Conservation (phyloP, 2,888 invertebrate genomes). For the Isotomurus palustris region DNA sequence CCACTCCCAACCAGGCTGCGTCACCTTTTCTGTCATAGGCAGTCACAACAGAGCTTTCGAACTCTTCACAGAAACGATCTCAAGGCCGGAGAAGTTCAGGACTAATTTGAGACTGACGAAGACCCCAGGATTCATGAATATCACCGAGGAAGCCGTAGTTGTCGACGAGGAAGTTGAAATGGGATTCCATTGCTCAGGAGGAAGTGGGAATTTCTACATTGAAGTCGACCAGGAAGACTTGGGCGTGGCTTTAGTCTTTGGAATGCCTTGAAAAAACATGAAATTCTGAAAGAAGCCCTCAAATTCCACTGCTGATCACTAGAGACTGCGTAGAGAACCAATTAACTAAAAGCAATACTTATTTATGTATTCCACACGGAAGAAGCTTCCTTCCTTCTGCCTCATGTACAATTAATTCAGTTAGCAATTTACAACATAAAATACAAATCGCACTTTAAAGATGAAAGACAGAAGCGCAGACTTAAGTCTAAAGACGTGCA, state of each 20-base stretch:
- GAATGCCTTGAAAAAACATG: conserved; percentile 19
- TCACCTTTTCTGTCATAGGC: conserved; percentile 31
- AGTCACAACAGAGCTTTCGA: conserved; percentile 33
- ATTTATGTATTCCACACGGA: too few relatives aligned
- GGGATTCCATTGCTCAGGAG: conserved; percentile 34
- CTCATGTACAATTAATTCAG: too few relatives aligned
- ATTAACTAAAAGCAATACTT: too few relatives aligned
- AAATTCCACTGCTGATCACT: too few relatives aligned
- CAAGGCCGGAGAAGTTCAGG: conserved; percentile 21
- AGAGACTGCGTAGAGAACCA: too few relatives aligned
- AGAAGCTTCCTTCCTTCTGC: too few relatives aligned
- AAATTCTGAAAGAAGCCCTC: background rate
- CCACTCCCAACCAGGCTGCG: conserved; percentile 35
- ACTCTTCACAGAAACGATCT: conserved; percentile 29
- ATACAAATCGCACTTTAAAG: too few relatives aligned
- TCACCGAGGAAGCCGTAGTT: conserved; percentile 21
- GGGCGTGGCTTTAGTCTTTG: conserved; percentile 21
- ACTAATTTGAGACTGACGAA: conserved; percentile 25
- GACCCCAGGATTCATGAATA: conserved; percentile 30
- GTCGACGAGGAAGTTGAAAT: conserved; percentile 29
- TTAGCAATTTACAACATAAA: too few relatives aligned
- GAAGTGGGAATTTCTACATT: conserved; percentile 24
- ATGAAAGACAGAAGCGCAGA: too few relatives aligned
- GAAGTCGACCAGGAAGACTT: conserved; percentile 30
- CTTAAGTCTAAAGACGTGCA: too few relatives aligned